A percentile compares a stretch with the other conserved stretches of the same genome.
Conservation (phyloP, 2,888 invertebrate species). For the Thymelicus lineola region DNA sequence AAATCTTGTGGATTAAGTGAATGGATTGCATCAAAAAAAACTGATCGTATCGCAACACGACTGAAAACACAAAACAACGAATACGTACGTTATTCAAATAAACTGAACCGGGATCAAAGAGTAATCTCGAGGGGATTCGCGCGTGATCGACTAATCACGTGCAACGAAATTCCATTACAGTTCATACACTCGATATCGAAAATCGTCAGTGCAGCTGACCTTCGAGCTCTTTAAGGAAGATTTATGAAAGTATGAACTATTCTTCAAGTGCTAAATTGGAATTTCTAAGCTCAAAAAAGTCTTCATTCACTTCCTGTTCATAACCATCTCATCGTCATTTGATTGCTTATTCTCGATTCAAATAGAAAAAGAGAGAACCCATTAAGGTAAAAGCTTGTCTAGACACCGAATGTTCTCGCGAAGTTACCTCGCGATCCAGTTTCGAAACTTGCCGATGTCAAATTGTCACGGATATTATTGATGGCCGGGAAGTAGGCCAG, state of each 20-base stretch:
- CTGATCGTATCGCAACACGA: not conserved
- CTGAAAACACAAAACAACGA: not conserved
- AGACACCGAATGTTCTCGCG: constrained; percentile 15
- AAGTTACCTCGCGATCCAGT: constrained; percentile 13
- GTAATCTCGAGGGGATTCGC: constrained; percentile 7
- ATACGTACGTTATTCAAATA: constrained; percentile 4
- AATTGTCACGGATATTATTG: constrained; percentile 31
- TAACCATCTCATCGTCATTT: not conserved
- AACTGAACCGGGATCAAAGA: constrained; percentile 15
- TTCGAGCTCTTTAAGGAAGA: not conserved
- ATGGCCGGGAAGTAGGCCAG: constrained; percentile 25
- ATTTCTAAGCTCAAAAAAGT: too few relatives aligned
- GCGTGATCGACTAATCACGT: constrained; percentile 7
- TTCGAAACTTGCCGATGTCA: constrained; percentile 28
- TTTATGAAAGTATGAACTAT: not conserved
- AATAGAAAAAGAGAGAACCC: not conserved
- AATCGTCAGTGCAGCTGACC: not conserved
- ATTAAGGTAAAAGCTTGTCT: constrained; percentile 27
- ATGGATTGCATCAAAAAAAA: not conserved
- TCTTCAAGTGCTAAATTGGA: too few relatives aligned
- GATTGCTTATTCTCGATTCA: constrained; percentile 11
- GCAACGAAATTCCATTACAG: not conserved
- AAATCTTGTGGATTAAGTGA: not conserved
- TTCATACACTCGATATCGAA: not conserved
- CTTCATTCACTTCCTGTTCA: too few relatives aligned